These are phyloP conservation scores for Bombus ignitus DNA, from an alignment of 1,140 invertebrate species.

Conservation along the genomic window DNA sequence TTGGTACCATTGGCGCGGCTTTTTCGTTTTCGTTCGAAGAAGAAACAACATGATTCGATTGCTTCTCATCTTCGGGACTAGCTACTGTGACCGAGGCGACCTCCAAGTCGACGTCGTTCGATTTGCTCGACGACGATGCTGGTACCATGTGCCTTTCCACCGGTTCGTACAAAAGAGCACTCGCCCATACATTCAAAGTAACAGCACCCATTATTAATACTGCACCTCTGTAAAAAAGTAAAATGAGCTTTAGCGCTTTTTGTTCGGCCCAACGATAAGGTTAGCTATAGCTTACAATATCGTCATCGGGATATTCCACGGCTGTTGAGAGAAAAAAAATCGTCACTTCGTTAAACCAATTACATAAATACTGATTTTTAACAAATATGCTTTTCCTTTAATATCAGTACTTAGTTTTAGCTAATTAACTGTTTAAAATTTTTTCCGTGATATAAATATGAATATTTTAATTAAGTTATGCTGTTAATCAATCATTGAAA, in stretches of 20 bases:
- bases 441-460: background rate
- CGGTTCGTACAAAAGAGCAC: conserved; percentile 92
- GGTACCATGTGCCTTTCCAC: conserved; percentile 90
- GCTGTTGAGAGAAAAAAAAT: conserved; percentile 22
- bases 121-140: conserved; percentile 41
- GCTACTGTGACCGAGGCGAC: conserved; percentile 51
- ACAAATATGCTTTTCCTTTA: background rate
- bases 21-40: conserved; percentile 49
- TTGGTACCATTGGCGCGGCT: conserved; percentile 75
- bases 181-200: conserved; percentile 92
- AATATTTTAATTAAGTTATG: background rate
- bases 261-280: background rate
- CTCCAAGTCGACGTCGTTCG: conserved; percentile 54
- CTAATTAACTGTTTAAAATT: background rate
- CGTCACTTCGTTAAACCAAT: background rate
- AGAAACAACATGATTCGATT: conserved; percentile 51
- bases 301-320: conserved; percentile 35
- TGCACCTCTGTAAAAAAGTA: conserved; percentile 85
- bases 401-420: background rate
- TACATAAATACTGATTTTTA: background rate
- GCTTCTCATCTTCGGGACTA: conserved; percentile 69
- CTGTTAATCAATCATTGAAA: conserved; percentile 3
- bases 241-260: conserved; percentile 39
- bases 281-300: conserved; percentile 47
- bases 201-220: conserved; percentile 92